A percentile compares a stretch with the other conserved stretches of the same genome.
Conservation (phyloP, 2,888 invertebrate species). For the Arge pagana region DNA sequence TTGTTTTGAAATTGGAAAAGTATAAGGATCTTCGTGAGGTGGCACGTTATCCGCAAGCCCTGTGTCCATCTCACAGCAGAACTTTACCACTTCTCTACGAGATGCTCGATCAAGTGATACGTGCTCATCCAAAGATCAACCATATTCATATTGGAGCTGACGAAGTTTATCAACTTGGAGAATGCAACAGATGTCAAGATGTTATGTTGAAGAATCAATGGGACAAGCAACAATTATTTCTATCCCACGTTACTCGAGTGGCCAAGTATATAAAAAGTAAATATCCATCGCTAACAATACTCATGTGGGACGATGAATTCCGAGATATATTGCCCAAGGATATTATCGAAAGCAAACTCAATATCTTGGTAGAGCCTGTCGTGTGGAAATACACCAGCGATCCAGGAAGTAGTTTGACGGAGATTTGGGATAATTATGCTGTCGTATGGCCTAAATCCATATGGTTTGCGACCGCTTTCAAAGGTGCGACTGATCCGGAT, state of each 20-base stretch:
- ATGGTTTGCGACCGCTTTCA: slow-evolving; percentile 85
- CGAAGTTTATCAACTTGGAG: slow-evolving; percentile 77
- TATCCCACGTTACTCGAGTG: slow-evolving; percentile 66
- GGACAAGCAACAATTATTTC: slow-evolving; percentile 65
- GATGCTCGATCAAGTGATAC: slow-evolving; percentile 75
- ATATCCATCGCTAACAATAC: slow-evolving; percentile 62
- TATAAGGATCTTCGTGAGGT: slow-evolving; percentile 72
- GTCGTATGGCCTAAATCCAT: slow-evolving; percentile 66
- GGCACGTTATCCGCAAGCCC: slow-evolving; percentile 63
- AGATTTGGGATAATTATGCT: slow-evolving; percentile 65
- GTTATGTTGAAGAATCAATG: slow-evolving; percentile 54
- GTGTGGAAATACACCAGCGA: slow-evolving; percentile 71
- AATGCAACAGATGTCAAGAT: slow-evolving; percentile 64
- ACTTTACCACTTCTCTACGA: slow-evolving; percentile 64
- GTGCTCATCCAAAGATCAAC: slow-evolving; percentile 61
- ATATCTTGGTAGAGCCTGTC: slow-evolving; percentile 67
- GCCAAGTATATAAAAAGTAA: slow-evolving; percentile 59
- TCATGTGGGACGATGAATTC: slow-evolving; percentile 87
- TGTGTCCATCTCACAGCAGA: slow-evolving; percentile 71
- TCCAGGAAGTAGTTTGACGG: slow-evolving; percentile 54
- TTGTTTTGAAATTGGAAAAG: slow-evolving; percentile 72
- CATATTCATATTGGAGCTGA: slow-evolving; percentile 81
- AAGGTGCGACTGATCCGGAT: slow-evolving; percentile 70
- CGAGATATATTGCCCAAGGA: slow-evolving; percentile 61
- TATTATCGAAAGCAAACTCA: slow-evolving; percentile 58